These are phyloP conservation scores for Umimayanthus kanabou DNA, from an alignment of 92 coral and sea anemone species.

Conservation along the genomic window DNA sequence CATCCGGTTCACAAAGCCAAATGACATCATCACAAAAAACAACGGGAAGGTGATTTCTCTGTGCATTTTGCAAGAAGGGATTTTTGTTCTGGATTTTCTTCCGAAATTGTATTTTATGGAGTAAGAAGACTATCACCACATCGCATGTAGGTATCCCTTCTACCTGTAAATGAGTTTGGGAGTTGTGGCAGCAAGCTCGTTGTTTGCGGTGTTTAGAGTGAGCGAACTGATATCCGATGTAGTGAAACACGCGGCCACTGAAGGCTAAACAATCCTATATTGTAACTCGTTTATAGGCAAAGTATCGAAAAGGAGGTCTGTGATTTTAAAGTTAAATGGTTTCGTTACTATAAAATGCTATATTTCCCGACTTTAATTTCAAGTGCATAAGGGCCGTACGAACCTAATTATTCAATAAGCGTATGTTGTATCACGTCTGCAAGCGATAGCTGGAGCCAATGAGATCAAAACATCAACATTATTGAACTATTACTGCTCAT, in stretches of 20 bases:
- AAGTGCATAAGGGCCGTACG: background rate
- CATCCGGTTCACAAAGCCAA: constrained; percentile 5
- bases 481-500: too few relatives aligned
- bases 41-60: background rate
- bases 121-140: background rate
- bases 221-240: background rate
- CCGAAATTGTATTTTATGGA: constrained; percentile 4
- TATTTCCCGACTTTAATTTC: background rate
- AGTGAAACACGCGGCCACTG: background rate
- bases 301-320: background rate
- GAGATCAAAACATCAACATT: background rate
- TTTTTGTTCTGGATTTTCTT: background rate
- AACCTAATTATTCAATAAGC: background rate
- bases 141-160: constrained; percentile 12
- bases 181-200: background rate
- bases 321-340: too few relatives aligned
- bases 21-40: constrained; percentile 29
- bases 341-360: background rate
- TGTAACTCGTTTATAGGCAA: background rate
- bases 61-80: background rate
- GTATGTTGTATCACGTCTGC: background rate
- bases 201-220: background rate
- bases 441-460: background rate
- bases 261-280: background rate
- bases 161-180: background rate